These are phyloP conservation scores for Fregetta grallaria DNA, from an alignment of 2,113 vertebrate genomes.

Conservation along the genomic window DNA sequence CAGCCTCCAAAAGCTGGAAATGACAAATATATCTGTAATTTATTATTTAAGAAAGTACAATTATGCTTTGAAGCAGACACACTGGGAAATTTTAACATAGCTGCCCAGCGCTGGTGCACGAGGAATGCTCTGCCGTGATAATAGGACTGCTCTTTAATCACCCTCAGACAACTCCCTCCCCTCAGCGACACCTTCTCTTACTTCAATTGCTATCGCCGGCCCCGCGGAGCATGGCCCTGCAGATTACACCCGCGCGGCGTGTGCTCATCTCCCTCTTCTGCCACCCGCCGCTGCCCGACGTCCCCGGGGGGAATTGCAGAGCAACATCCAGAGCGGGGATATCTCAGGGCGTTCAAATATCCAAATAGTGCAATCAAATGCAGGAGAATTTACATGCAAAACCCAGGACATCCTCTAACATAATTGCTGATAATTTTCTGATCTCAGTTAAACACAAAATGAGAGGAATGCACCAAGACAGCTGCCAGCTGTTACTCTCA, in stretches of 20 bases:
- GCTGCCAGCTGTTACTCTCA: not conserved
- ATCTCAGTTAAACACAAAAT: not conserved
- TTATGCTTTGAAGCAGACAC: not conserved
- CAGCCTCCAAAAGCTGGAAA: not conserved
- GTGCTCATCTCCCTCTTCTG: not conserved
- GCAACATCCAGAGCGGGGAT: not conserved
- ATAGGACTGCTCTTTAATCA: not conserved
- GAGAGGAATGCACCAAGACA: fast-evolving
- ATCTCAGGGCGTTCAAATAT: not conserved
- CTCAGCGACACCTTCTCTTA: not conserved
- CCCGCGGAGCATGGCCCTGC: not conserved
- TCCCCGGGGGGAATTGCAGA: not conserved
- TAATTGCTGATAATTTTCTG: not conserved
- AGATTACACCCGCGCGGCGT: not conserved
- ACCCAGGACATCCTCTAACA: not conserved
- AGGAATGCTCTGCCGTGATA: constrained; percentile 50
- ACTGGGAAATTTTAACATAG: not conserved
- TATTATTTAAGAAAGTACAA: not conserved
- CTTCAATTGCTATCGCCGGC: not conserved
- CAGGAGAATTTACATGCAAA: not conserved
- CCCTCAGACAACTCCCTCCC: not conserved
- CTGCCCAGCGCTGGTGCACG: not conserved
- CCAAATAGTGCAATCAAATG: not conserved
- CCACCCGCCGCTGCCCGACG: not conserved
- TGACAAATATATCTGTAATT: not conserved